These are phyloP conservation scores for Cherax quadricarinatus DNA, from an alignment of 1,140 invertebrate genomes.

Conservation along the genomic window DNA sequence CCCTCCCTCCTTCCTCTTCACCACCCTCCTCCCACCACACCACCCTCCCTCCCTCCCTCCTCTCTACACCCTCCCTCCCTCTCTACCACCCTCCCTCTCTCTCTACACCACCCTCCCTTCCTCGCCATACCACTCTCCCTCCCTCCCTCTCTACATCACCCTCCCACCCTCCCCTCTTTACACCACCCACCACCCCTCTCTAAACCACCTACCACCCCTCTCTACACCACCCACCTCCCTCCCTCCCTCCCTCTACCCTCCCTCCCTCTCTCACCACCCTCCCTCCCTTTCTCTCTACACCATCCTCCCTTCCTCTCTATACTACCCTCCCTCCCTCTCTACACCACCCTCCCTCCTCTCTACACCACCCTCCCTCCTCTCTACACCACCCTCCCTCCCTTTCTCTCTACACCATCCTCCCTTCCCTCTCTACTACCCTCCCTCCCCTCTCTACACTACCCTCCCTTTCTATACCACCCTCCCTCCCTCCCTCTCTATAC, in stretches of 20 bases:
- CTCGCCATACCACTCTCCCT: too few species aligned
- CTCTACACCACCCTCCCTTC: too few species aligned
- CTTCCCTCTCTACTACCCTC: neutral
- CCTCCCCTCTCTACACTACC: neutral
- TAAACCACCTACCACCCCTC: too few species aligned
- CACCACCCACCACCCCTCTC: neutral
- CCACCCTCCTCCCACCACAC: neutral
- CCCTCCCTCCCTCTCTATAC: neutral
- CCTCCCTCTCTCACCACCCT: neutral
- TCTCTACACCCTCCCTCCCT: neutral
- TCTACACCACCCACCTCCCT: too few species aligned
- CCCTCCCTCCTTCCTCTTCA: neutral
- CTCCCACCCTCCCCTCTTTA: neutral
- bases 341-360: neutral
- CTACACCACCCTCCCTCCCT: too few species aligned
- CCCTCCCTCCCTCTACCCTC: neutral
- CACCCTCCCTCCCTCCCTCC: neutral
- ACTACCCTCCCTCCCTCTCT: neutral
- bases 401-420: neutral
- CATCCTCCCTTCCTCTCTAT: neutral
- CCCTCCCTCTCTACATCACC: too few species aligned
- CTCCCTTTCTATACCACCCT: neutral
- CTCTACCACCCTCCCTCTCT: neutral
- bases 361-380: too few species aligned
- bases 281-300: neutral